These are phyloP conservation scores for Orius insidiosus DNA, from an alignment of 1,140 invertebrate species.

Conservation along the genomic window DNA sequence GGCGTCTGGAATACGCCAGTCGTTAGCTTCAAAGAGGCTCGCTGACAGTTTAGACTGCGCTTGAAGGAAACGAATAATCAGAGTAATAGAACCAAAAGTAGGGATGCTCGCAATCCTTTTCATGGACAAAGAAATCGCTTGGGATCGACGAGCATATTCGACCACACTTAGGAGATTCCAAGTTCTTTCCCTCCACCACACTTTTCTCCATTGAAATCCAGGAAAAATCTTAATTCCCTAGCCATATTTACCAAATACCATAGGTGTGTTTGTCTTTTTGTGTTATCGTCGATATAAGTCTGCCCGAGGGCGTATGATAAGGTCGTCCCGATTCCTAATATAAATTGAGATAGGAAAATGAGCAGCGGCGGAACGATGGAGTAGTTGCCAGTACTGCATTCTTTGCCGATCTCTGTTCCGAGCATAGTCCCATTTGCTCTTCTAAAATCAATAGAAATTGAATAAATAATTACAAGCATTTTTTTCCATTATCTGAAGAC, in stretches of 20 bases:
- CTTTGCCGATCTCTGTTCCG: neutral
- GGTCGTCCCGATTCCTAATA: conserved; percentile 48
- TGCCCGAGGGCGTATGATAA: conserved; percentile 48
- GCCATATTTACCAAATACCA: conserved; percentile 32
- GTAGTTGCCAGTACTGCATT: conserved; percentile 21
- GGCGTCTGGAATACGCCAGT: neutral
- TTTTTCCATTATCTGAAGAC: no score
- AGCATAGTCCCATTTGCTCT: conserved; percentile 2
- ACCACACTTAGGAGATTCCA: no score
- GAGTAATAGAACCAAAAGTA: no score
- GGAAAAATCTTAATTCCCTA: no score
- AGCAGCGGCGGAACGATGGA: conserved; percentile 32
- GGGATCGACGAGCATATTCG: no score
- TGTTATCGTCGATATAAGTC: conserved; percentile 51
- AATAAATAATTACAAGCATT: neutral
- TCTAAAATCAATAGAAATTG: neutral
- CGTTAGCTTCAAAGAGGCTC: neutral
- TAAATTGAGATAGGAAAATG: conserved; percentile 48
- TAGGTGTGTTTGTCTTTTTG: conserved; percentile 47
- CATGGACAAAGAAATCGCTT: no score
- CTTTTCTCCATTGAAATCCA: no score
- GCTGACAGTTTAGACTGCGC: neutral
- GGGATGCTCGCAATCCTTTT: no score
- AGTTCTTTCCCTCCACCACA: no score
- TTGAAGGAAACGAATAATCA: no score